Percentiles rank a stretch among this genome's conserved stretches.
phyloP scores from a whole-genome alignment of 2,113 vertebrate species.

The Myrmecophaga tridactyla region DNA sequence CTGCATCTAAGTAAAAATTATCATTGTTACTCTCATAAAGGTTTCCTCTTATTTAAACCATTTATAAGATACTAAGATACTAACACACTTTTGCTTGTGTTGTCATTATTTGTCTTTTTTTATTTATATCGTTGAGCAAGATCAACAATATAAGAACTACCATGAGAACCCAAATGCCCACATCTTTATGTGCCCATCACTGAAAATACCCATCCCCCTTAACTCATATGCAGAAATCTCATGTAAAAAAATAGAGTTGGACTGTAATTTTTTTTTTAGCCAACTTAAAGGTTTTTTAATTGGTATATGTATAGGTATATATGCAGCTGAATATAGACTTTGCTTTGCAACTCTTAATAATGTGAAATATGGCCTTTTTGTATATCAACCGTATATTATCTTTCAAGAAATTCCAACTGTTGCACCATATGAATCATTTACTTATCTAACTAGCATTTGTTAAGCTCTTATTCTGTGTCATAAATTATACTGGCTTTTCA shows the following conservation, averaged over 20 bases:
- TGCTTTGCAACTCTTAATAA: background rate
- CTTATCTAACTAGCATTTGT: background rate
- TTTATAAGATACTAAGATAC: background rate
- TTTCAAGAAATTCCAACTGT: conserved; percentile 12
- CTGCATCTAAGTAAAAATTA: background rate
- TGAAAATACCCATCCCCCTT: background rate
- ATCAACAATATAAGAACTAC: background rate
- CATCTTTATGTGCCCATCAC: background rate
- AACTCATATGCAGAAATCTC: background rate
- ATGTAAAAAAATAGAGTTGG: background rate
- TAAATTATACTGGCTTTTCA: background rate
- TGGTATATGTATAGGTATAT: background rate
- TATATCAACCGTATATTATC: background rate
- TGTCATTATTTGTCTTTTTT: background rate
- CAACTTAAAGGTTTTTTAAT: background rate
- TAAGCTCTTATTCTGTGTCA: background rate
- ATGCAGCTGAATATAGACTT: background rate
- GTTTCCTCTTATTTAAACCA: background rate
- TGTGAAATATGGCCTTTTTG: background rate
- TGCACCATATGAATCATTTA: background rate
- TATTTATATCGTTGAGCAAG: background rate
- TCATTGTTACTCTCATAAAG: background rate
- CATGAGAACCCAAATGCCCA: background rate
- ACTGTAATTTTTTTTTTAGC: background rate
- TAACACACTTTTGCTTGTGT: background rate